A percentile compares a stretch with the other conserved stretches of the same genome.
phyloP scores from a whole-genome alignment of 2,113 vertebrate genomes.

The Ciconia maguari region DNA sequence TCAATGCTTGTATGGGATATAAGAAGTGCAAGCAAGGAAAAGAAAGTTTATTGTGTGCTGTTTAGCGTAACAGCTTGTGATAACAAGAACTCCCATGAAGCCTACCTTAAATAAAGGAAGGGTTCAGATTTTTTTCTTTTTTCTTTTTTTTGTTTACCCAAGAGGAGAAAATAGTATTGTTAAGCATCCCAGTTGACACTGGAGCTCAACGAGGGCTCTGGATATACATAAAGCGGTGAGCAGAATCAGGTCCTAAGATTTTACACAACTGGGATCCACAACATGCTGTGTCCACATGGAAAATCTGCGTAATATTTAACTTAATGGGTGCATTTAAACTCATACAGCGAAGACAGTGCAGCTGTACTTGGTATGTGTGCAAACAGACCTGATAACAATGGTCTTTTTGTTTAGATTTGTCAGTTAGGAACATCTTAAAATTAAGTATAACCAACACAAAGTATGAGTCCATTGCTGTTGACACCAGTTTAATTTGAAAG shows the following conservation, averaged over 20 bases:
- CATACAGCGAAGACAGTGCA: neutral
- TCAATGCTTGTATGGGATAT: neutral
- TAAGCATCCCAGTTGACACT: neutral
- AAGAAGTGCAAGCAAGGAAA: neutral
- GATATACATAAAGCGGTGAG: neutral
- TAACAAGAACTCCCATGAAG: neutral
- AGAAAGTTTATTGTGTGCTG: neutral
- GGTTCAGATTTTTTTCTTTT: neutral
- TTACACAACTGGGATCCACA: neutral
- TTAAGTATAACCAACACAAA: neutral
- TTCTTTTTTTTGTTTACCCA: no score
- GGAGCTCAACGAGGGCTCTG: neutral
- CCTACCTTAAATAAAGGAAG: neutral
- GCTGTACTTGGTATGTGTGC: constrained; percentile 11
- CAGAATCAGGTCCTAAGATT: neutral
- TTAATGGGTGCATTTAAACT: neutral
- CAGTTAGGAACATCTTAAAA: constrained; percentile 10
- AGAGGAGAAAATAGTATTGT: neutral
- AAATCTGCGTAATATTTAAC: neutral
- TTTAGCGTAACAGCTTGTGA: neutral
- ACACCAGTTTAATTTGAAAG: neutral
- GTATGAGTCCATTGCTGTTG: neutral
- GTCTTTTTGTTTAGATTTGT: neutral
- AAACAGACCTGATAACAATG: neutral
- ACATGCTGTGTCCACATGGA: neutral